phyloP scores from a whole-genome alignment of 2,797 vertebrate genomes.

The Morus bassanus region DNA sequence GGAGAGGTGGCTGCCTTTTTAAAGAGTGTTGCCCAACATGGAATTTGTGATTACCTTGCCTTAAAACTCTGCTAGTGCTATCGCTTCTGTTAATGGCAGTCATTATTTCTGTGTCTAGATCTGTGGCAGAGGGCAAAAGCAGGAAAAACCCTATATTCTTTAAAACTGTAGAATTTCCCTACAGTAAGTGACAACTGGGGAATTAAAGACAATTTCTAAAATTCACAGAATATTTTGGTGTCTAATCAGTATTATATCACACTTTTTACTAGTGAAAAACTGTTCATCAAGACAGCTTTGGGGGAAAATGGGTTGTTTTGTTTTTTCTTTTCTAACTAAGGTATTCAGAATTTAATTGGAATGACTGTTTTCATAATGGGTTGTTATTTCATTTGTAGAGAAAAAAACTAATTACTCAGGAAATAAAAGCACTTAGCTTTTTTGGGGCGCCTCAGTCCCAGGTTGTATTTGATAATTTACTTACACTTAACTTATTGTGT shows the following conservation, averaged over 20 bases:
- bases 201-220: neutral
- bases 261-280: neutral
- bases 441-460: neutral
- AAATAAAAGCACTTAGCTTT: neutral
- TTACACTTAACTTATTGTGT: neutral
- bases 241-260: neutral
- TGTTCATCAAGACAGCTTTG: neutral
- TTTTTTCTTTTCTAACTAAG: neutral
- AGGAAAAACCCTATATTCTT: neutral
- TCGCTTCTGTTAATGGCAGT: neutral
- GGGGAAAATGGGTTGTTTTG: neutral
- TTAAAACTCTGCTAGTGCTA: neutral
- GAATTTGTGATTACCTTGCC: neutral
- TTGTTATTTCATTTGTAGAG: neutral
- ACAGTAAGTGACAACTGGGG: neutral
- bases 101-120: neutral
- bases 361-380: neutral
- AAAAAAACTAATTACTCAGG: neutral
- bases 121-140: neutral
- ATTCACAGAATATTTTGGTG: neutral
- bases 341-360: neutral
- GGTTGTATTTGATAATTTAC: neutral
- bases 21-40: neutral
- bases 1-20: neutral
- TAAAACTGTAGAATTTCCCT: neutral